These are phyloP conservation scores for Fistularia commersonii DNA, from an alignment of 2,797 vertebrate species.

Conservation along the genomic window DNA sequence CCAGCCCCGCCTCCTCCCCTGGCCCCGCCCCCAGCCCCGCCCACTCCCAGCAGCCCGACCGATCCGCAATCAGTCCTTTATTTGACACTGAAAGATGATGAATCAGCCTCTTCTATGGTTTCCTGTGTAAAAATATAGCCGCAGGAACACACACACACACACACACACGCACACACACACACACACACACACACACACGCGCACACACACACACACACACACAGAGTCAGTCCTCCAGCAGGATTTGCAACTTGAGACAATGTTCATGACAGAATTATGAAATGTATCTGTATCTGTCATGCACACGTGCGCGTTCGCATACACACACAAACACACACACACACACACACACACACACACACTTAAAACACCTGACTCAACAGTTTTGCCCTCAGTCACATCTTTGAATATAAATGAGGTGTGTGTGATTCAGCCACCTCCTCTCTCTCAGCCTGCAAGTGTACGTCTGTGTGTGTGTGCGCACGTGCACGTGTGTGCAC, in stretches of 20 bases:
- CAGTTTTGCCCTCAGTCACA: constrained; percentile 40
- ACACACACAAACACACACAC: constrained; percentile 7
- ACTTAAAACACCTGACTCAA: constrained; percentile 50
- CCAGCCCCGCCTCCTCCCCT: not conserved
- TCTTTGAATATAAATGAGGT: constrained; percentile 39
- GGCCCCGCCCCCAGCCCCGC: not conserved
- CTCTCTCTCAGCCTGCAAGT: too few relatives aligned
- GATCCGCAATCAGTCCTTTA: constrained; percentile 27
- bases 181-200: constrained; percentile 17
- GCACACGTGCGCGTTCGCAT: constrained; percentile 7
- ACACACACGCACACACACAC: constrained; percentile 13
- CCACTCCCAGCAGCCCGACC: not conserved
- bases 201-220: constrained; percentile 16
- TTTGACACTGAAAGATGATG: constrained; percentile 45
- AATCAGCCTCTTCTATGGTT: constrained; percentile 49
- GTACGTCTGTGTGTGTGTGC: constrained; percentile 8
- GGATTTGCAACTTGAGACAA: constrained; percentile 38
- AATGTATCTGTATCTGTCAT: constrained; percentile 21
- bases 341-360: constrained; percentile 7
- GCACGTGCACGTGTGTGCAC: too few relatives aligned
- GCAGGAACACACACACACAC: constrained; percentile 9
- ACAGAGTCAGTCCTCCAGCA: not conserved
- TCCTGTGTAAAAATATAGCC: constrained; percentile 53
- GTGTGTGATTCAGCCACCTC: too few relatives aligned
- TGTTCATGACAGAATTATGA: constrained; percentile 42